Evolutionary conservation across 2,113 vertebrate genomes (phyloP), one percentile per base, ranked within the genome.

Genomic region (Macroglossus sobrinus): DNA sequence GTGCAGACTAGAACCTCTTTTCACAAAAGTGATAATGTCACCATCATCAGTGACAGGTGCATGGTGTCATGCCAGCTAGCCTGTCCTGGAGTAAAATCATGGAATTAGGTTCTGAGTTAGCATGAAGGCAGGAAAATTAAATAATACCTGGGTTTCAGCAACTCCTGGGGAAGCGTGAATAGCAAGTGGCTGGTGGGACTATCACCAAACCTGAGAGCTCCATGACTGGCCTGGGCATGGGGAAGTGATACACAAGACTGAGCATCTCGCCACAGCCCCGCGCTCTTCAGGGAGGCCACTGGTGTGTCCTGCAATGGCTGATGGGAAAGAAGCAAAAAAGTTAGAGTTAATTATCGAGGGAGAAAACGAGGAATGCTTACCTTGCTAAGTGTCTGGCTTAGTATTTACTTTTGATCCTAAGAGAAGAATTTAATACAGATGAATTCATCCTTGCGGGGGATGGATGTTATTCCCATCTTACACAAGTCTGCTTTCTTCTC

Each of bases 131-230:
- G 43, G 92, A 72, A 95, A 84, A 0, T 0, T 80, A 75, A 53
- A 35, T 82, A 64, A 88, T 98, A 98, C 99, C 99, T 99, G 96
- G 99, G 97, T 96, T 98, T 98, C 89, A 98, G 90, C 47, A 98
- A 93, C 9, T 97, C 96, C 53, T 98, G 98, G 45, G 98, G 98
- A 95, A 99, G 95, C 38, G 66, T 95, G 98, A 99, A 99, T 66
- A 98, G 97, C 85, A 99, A 89, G 93, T 99, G 98, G 98, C 99
- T 99, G 40, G 96, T 98, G 12, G 99, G 97, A n/a, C 76, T 97
- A 80, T 98, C 98, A 57, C 99, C 99, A 97, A 99, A 97, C 61
- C 98, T 99, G 96, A 99, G 98, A 0, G 98, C 98, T 93, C 98
- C 97, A 68, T 90, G 97, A 95, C 96, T 94, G 84, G 97, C 55